Evolutionary conservation across 2,888 invertebrate genomes (phyloP).

Genomic region (Acronicta alni): DNA sequence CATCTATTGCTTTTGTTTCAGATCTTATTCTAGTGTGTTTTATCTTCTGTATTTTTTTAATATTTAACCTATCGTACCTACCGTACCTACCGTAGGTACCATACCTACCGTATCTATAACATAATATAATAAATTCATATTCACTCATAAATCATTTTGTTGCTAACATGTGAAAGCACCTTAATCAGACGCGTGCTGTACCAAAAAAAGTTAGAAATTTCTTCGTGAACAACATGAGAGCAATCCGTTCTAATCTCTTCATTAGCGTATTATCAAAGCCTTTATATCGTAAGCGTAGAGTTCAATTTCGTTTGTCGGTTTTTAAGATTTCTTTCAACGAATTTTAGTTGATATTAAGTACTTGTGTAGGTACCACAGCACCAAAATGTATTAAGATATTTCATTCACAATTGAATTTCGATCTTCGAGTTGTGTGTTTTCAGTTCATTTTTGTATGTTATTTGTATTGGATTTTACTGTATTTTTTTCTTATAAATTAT

Average conservation of each 20-base stretch:
- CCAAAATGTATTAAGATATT: conserved; percentile 19
- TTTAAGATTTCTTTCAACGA: conserved; percentile 63
- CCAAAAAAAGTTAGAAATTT: conserved; percentile 70
- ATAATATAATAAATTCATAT: no score
- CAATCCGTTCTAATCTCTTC: conserved; percentile 72
- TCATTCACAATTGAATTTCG: conserved; percentile 5
- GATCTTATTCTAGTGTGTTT: no score
- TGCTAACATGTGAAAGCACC: conserved; percentile 24
- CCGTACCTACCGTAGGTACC: no score
- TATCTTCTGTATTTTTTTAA: no score
- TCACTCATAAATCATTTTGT: neutral
- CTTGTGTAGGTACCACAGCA: conserved; percentile 44
- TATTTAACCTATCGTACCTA: no score
- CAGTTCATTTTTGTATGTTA: conserved; percentile 8
- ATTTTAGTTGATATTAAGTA: conserved; percentile 64
- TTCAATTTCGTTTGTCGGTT: conserved; percentile 56
- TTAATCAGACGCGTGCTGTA: conserved; percentile 70
- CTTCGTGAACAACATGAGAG: conserved; percentile 67
- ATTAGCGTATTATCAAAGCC: conserved; percentile 62
- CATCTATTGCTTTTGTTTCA: no score
- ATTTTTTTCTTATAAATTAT: conserved; percentile 66
- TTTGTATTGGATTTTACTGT: conserved; percentile 31
- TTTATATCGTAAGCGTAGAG: conserved; percentile 58
- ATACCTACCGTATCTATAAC: no score
- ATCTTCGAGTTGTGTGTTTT: neutral